Conservation (phyloP, 2,888 invertebrate species). For the Dasysyrphus albostriatus region DNA sequence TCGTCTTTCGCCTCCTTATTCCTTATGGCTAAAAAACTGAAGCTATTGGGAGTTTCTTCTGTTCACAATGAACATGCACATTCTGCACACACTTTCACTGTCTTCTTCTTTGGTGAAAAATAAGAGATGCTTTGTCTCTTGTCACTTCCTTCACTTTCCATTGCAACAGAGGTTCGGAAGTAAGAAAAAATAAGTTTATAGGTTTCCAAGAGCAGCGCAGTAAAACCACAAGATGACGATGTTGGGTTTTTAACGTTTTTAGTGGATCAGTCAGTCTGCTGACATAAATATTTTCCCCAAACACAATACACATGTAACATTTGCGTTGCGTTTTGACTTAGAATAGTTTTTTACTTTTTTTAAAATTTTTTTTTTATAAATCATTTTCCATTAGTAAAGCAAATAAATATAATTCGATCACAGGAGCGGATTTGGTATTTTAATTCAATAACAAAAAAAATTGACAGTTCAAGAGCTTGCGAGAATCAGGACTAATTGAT, state of each 20-base stretch:
- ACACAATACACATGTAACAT: background rate
- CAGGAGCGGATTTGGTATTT: background rate
- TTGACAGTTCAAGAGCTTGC: no score
- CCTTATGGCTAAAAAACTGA: background rate
- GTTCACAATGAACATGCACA: background rate
- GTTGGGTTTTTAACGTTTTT: slow-evolving; percentile 29
- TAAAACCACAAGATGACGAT: slow-evolving; percentile 5
- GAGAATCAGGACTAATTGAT: no score
- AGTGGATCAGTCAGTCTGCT: slow-evolving; percentile 69
- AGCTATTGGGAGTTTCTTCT: background rate
- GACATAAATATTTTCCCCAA: slow-evolving; percentile 53
- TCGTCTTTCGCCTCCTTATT: background rate
- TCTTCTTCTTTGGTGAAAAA: background rate
- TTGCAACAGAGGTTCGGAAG: slow-evolving; percentile 1
- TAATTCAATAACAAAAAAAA: no score
- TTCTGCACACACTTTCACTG: background rate
- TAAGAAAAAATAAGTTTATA: background rate
- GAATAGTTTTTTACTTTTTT: background rate
- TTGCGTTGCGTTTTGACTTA: background rate
- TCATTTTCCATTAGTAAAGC: background rate
- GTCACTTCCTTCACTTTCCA: slow-evolving; percentile 1
- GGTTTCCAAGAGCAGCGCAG: background rate
- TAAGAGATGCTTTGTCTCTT: slow-evolving; percentile 4
- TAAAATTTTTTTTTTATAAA: background rate
- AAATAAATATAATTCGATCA: background rate